These are phyloP conservation scores for Polyploca ridens DNA, from an alignment of 2,888 invertebrate species.

Conservation along the genomic window DNA sequence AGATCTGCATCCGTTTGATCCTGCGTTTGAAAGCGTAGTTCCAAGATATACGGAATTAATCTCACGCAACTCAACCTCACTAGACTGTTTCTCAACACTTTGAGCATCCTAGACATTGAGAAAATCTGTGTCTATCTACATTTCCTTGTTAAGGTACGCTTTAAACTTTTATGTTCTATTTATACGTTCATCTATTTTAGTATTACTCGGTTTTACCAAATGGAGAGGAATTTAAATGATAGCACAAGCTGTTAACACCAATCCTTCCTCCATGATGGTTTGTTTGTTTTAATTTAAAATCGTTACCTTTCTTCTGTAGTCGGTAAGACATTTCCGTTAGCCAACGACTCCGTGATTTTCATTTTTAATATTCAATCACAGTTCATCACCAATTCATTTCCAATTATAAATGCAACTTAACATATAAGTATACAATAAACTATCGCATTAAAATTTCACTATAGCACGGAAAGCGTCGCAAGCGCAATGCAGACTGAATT, in stretches of 20 bases:
- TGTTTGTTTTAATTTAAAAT: not conserved
- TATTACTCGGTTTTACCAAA: not conserved
- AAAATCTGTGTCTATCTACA: not conserved
- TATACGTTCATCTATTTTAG: not conserved
- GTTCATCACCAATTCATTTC: constrained; percentile 1
- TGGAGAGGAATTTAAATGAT: not conserved
- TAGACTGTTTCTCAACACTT: not conserved
- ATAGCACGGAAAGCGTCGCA: constrained; percentile 47
- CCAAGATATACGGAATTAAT: constrained; percentile 6
- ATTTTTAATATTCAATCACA: constrained; percentile 36
- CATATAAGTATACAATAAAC: constrained; percentile 11
- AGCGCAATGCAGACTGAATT: constrained; percentile 53
- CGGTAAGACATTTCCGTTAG: constrained; percentile 38
- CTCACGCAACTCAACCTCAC: not conserved
- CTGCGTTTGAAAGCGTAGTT: not conserved
- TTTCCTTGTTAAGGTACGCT: not conserved
- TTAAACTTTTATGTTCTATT: not conserved
- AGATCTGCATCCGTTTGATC: constrained; percentile 6
- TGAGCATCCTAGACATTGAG: not conserved
- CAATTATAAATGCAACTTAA: not conserved
- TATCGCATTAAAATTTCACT: constrained; percentile 16
- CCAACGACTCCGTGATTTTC: constrained; percentile 67
- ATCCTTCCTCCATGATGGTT: no score
- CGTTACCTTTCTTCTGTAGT: constrained; percentile 48
- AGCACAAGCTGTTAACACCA: not conserved